phyloP scores from a whole-genome alignment of 92 coral and sea anemone species.

The Pocillopora grandis region DNA sequence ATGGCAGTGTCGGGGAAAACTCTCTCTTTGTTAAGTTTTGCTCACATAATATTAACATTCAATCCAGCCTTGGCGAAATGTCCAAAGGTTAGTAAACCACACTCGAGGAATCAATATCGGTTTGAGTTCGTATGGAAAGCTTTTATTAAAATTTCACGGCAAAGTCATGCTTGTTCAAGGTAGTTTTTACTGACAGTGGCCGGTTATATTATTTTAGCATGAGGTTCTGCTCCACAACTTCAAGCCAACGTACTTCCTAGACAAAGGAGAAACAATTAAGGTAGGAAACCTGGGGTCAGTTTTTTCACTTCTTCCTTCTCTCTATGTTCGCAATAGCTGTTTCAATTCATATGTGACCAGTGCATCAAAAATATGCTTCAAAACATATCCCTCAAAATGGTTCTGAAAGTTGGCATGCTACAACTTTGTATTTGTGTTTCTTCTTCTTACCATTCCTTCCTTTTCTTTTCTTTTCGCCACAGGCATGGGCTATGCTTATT shows the following conservation, averaged over 20 bases:
- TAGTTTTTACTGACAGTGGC: background rate
- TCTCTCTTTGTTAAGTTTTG: background rate
- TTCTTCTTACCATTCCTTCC: too few species aligned
- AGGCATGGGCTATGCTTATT: conserved; percentile 85
- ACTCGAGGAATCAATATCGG: background rate
- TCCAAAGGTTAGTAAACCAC: conserved; percentile 21
- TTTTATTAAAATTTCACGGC: too few species aligned
- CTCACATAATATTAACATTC: background rate
- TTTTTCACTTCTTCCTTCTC: background rate
- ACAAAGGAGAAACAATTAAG: conserved; percentile 77
- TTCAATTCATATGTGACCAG: background rate
- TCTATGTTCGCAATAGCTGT: background rate
- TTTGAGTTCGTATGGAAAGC: too few species aligned
- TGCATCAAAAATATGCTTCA: too few species aligned
- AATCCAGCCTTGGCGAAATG: conserved; percentile 1
- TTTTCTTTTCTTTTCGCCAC: background rate
- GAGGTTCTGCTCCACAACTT: conserved; percentile 71
- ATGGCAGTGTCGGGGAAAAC: background rate
- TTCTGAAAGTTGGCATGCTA: background rate
- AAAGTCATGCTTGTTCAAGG: too few species aligned
- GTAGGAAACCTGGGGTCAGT: conserved; percentile 35
- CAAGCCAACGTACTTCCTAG: conserved; percentile 70
- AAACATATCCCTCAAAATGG: too few species aligned
- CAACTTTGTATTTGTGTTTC: background rate
- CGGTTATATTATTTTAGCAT: conserved; percentile 40